Evolutionary conservation across 2,113 vertebrate species (phyloP), one percentile per base, ranked within the genome.

Genomic region (Ophiodon elongatus): DNA sequence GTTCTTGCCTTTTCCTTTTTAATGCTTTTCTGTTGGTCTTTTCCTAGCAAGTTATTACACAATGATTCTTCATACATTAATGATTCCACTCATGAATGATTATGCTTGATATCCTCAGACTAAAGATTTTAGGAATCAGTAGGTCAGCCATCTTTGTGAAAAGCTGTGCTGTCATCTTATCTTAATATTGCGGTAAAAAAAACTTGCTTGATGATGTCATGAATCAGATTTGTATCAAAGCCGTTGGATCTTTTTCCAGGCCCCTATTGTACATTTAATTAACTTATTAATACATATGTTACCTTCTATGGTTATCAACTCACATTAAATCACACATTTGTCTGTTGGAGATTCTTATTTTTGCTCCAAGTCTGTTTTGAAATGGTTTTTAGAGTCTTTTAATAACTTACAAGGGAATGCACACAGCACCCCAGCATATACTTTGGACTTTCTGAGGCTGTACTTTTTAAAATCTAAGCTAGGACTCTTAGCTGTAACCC

Each of bases 61-160:
- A 54, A n/a, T 52, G 45, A 54, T 29, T 74, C 47, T 52, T 59
- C 45, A 74, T 64, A 33, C 47, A 82, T 71, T 50, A 75, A 75
- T 70, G 19, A 75, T 54, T 45, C 13, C 27, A 47, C 29, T 70
- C 63, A 77, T 78, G 59, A 73, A 73, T 69, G 29, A 73, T 45
- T 52, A 25, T 50, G 17, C 71, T 54, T 43, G 71, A 79, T 65
- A 68, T 65, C 37, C 21, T 33, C 29, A 57, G 37, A 65, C 45
- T 25, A 39, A 23, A 71, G 4, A 35, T 50, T 75, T 64, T 35
- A 68, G 33, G 66, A 69, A 64, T 72, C 52, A 67, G 52, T 80
- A 54, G 33, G 66, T 80, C 71, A 66, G 43, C 6, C 23, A 68
- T 67, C 8, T 37, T 13, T 66, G 8, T 71, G 50, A 60, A 65